Evolutionary conservation across 2,797 vertebrate genomes (phyloP), one percentile per base, ranked within the genome.

Genomic region (Dermochelys coriacea): DNA sequence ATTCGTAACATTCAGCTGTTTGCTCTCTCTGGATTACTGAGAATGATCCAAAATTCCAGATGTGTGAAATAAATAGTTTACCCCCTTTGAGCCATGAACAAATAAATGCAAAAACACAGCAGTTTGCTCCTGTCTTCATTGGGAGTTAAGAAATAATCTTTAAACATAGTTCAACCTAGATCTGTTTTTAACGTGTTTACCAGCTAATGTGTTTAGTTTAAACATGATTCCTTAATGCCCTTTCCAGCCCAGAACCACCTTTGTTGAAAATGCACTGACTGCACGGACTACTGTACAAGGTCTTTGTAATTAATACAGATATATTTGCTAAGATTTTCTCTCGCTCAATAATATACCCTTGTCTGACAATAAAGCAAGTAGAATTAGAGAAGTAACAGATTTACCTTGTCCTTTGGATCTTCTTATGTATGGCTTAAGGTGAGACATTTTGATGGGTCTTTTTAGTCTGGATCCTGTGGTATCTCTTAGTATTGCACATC

Each of bases 391-490:
- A 91, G 7, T 29, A 41, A 15, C 78, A 74, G 10, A 71, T 5
- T 94, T 84, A 97, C 98, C 97, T 97, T 97, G 98, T 71, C 96
- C 97, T 86, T 45, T 75, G 47, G 95, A 93, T 37, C 88, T 94
- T 96, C 98, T 98, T 84, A 97, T 3, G 3, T 97, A 98, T 5
- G 98, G 98, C 86, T 97, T 98, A 14, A 98, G 97, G 64, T 98
- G 98, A 84, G 98, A 97, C 96, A 98, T 97, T 95, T 98, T 98
- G 96, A 98, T 98, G 45, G 98, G 98, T 82, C 98, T 97, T 95
- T 98, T 98, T 57, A 98, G 64, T 68, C 95, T 96, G 37, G 94
- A 87, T 49, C 98, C 98, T 37, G 97, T 96, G 50, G 82, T 88
- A 93, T 98, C 98, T 94, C 98, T 97, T 89, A 98, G 92, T 93